These are phyloP conservation scores for Phrynocephalus vlangalii DNA, from an alignment of 2,797 vertebrate genomes.

Conservation along the genomic window DNA sequence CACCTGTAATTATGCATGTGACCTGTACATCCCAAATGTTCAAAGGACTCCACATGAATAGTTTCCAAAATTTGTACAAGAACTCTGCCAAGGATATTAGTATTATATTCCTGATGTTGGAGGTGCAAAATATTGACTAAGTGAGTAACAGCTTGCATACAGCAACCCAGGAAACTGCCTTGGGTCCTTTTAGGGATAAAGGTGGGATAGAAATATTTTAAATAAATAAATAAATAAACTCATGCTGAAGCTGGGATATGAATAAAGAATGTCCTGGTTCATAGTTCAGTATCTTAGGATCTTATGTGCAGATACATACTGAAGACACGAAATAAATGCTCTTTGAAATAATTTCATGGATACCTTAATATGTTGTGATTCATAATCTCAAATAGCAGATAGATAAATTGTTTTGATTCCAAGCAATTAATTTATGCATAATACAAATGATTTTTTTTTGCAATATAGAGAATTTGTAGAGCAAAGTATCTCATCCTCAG, in stretches of 20 bases:
- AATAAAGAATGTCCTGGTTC: not conserved
- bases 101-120: not conserved
- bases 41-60: not conserved
- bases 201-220: too few relatives aligned
- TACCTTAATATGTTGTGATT: not conserved
- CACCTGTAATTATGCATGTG: not conserved
- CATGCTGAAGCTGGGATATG: not conserved
- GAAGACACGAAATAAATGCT: not conserved
- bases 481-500: not conserved
- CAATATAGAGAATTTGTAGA: not conserved
- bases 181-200: too few relatives aligned
- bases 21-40: not conserved
- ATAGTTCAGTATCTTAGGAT: not conserved
- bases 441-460: not conserved
- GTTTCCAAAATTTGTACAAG: not conserved
- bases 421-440: not conserved
- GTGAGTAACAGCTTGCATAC: not conserved
- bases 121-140: not conserved
- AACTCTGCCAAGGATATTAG: not conserved
- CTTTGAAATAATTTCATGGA: not conserved
- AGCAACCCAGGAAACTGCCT: not conserved
- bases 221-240: too few relatives aligned
- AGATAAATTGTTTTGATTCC: not conserved
- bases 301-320: not conserved
- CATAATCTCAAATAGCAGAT: too few relatives aligned